Base-by-base conservation (phyloP, 2,797 vertebrate genomes). In the Aulostomus chinensis region DNA sequence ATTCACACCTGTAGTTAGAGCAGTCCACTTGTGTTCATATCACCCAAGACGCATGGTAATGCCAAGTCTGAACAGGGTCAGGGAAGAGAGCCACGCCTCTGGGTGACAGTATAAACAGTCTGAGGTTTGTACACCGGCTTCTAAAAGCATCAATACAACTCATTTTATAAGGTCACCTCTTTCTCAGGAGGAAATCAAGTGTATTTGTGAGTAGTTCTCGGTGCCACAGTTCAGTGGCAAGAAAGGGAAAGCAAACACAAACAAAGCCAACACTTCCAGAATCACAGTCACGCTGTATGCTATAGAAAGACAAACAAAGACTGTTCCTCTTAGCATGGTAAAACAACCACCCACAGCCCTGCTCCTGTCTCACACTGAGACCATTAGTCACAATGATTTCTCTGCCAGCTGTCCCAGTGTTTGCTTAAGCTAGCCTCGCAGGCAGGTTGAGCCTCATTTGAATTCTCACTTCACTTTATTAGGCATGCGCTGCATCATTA, bases 361-460 rank as follows among this genome's bases (percentile, higher is more conserved):
- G 81, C 78, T 81, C 71, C 83, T 69, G 79, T 80, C 84, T 88
- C 86, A 84, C 83, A 88, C 78, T 59, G 84, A 84, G 81, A 65
- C 76, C 84, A 85, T 89, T 86, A 87, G 83, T 84, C 83, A 88
- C 83, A 80, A 86, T 81, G 81, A 85, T 84, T 89, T 76, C 77
- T 84, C 83, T 81, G 83, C 80, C 76, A 81, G 81, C 82, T 80
- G 82, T 83, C 82, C 76, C 56, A 63, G 74, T 77, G 81, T 85
- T 83, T 86, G 78, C 84, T 69, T 77, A 76, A 87, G 83, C 72
- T 58, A 68, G 81, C 83, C 79, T 83, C 48, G 31, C 76, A 82
- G 79, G 84, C 76, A 79, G 74, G 78, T 80, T 71, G 77, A 70
- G 76, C 80, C 79, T 85, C 81, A 64, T 86, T 84, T 81, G 52